A percentile compares a stretch with the other conserved stretches of the same genome.
These are phyloP conservation scores for Amiota mariae DNA, from an alignment of 2,888 invertebrate genomes.

Conservation along the genomic window DNA sequence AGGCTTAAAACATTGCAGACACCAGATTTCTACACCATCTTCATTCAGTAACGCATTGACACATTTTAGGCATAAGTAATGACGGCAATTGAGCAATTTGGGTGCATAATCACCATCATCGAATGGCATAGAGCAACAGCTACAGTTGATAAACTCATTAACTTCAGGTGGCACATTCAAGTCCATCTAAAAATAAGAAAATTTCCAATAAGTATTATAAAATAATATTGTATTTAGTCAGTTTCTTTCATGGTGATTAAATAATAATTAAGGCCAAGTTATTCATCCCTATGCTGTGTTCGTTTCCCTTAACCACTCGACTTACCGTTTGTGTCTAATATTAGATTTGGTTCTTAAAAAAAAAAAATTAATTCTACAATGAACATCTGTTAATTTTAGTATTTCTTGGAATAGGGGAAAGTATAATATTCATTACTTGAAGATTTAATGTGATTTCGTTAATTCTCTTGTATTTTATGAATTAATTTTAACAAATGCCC, in stretches of 20 bases:
- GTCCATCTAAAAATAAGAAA: constrained; percentile 74
- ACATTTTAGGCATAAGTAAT: constrained; percentile 85
- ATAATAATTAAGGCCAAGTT: constrained; percentile 16
- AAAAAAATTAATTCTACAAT: background rate
- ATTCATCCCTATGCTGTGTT: background rate
- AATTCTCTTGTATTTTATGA: no score
- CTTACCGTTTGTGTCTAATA: background rate
- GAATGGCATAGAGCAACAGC: constrained; percentile 83
- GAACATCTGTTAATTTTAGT: no score
- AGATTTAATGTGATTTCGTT: no score
- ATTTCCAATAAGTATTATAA: background rate
- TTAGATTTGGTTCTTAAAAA: background rate
- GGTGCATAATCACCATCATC: constrained; percentile 83
- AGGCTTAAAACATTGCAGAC: constrained; percentile 84
- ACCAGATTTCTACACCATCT: constrained; percentile 81
- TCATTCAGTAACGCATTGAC: constrained; percentile 81
- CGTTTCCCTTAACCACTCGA: background rate
- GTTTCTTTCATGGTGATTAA: background rate
- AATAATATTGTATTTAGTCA: constrained; percentile 1
- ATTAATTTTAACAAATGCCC: no score
- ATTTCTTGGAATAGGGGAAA: no score
- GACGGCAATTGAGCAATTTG: constrained; percentile 83
- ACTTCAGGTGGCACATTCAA: constrained; percentile 79
- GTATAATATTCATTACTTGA: no score
- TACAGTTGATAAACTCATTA: constrained; percentile 84